Conservation (phyloP, 2,888 invertebrate species). For the Ctena decussata region DNA sequence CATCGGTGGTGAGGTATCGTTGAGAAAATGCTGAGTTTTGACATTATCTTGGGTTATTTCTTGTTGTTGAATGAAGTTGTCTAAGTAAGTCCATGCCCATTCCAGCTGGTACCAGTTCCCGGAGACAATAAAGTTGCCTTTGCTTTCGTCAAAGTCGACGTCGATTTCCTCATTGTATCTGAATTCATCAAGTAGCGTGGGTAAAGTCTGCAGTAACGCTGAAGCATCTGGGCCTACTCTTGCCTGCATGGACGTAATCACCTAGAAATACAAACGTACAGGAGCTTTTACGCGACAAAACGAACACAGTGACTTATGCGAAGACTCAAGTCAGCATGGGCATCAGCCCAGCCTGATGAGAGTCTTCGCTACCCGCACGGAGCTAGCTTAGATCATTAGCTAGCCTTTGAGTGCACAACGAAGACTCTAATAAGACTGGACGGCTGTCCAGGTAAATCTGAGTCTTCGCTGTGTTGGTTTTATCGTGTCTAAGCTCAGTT, state of each 20-base stretch:
- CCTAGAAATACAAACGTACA: not conserved
- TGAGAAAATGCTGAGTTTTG: conserved; percentile 22
- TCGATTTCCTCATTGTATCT: conserved; percentile 35
- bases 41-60: conserved; percentile 34
- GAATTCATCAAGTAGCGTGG: conserved; percentile 43
- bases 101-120: conserved; percentile 69
- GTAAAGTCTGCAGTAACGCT: conserved; percentile 50
- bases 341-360: too few relatives aligned
- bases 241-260: not conserved
- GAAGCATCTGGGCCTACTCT: conserved; percentile 45
- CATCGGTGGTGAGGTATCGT: conserved; percentile 20
- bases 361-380: too few relatives aligned
- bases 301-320: too few relatives aligned
- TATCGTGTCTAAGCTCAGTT: too few relatives aligned
- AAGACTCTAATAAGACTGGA: too few relatives aligned
- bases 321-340: too few relatives aligned
- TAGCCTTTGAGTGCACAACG: too few relatives aligned
- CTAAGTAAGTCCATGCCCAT: conserved; percentile 68
- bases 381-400: too few relatives aligned
- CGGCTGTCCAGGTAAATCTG: too few relatives aligned
- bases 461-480: too few relatives aligned
- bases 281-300: too few relatives aligned
- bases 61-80: conserved; percentile 59
- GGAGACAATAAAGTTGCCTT: not conserved
- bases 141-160: not conserved